Conservation (phyloP, 2,113 vertebrate species). For the Pseudorasbora parva region DNA sequence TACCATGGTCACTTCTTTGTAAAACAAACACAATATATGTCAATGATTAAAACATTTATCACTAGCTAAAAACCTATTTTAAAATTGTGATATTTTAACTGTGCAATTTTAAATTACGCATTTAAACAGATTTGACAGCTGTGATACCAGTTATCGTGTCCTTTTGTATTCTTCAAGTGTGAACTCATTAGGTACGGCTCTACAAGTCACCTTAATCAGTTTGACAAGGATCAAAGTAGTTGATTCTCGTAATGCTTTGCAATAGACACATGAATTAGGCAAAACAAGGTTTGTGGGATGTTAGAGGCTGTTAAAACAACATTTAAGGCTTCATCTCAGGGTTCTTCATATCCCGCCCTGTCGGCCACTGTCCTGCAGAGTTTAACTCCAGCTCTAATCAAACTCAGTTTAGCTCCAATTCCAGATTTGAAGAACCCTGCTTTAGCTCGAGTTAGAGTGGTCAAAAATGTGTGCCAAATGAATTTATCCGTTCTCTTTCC, state of each 20-base stretch:
- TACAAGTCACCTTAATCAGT: not conserved
- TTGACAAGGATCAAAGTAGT: not conserved
- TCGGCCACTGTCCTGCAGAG: not conserved
- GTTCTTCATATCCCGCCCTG: not conserved
- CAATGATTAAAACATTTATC: not conserved
- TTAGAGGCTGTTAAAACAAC: not conserved
- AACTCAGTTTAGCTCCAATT: not conserved
- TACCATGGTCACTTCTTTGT: slow-evolving; percentile 8
- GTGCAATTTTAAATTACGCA: not conserved
- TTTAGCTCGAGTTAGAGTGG: not conserved
- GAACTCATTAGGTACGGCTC: not conserved
- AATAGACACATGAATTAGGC: slow-evolving; percentile 8
- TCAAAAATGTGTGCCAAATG: not conserved
- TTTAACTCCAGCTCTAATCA: not conserved
- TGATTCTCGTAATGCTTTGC: slow-evolving; percentile 9
- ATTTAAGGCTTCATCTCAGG: not conserved
- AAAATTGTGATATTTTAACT: not conserved
- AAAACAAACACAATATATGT: not conserved
- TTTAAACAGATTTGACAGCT: not conserved
- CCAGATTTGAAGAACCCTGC: not conserved
- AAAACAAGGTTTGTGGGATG: not conserved
- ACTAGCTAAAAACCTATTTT: not conserved
- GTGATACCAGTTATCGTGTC: not conserved
- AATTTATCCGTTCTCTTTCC: slow-evolving; percentile 19
- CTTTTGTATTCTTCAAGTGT: slow-evolving; percentile 23